Evolutionary conservation across 30 jellyfish, hydroid and myxozoan species (phyloP), one percentile per base, ranked within the genome.

Genomic region (Aurelia aurita complex sp. Pacific): DNA sequence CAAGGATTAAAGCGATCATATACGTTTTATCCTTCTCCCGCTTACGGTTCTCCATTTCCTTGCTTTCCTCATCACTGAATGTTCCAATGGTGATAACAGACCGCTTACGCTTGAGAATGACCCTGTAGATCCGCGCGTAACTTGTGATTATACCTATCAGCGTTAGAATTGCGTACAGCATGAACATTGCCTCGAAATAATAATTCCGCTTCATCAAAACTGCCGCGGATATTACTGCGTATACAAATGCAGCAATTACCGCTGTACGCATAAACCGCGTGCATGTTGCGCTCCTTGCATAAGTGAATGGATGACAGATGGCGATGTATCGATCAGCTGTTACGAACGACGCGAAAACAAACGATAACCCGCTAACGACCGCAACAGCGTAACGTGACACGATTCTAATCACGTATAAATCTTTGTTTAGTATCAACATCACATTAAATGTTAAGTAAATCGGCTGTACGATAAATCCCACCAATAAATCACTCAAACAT

Each of bases 251-350:
- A 59, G 77, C 87, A 16, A 55, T 40, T 13, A 72, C 53, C 8
- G 85, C 65, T 12, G 33, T 32, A 9, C 13, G 13, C n/a, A 57
- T 15, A 60, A 70, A 71, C 32, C 74, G 73, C 61, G 59, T 82
- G 91, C 91, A 82, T 1, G 79, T 10, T 5, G 74, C 85, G 2
- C 19, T 10, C 38, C 29, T 38, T 18, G 33, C 59, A 29, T 82
- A 70, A 2, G 52, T 69, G 52, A 69, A 82, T 42, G 91, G 91
- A 57, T 71, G 81, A 63, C 91, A 82, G 16, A 82, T 82, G 16
- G 91, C 85, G 34, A 82, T 35, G 14, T 82, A 82, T 61, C 91
- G 59, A 63, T 82, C 91, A 13, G 42, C 80, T 50, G 83, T 82
- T 14, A 82, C 82, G 52, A 70, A 68, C 42, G 73, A 69, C 12